Evolutionary conservation across 1,140 invertebrate genomes (phyloP).

Genomic region (Cataglyphis hispanica): DNA sequence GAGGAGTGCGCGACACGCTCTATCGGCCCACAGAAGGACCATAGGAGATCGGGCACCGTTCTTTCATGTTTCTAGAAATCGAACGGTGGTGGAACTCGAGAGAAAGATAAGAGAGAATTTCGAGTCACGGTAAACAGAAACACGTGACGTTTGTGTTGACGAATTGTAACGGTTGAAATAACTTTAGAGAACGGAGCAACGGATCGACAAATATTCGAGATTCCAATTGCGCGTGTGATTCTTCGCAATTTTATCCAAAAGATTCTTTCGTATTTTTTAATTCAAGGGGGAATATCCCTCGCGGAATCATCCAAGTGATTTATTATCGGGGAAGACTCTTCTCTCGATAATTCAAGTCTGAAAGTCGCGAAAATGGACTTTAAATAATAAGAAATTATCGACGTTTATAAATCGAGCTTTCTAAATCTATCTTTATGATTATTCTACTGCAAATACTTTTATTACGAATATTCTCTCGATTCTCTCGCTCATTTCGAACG

Average conservation of each 20-base stretch:
- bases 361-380: constrained; percentile 39
- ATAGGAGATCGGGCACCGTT: not conserved
- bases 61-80: constrained; percentile 14
- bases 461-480: constrained; percentile 4
- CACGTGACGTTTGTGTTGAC: constrained; percentile 13
- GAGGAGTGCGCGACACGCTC: constrained; percentile 58
- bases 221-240: not conserved
- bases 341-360: not conserved
- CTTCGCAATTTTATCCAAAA: no score
- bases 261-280: no score
- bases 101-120: not conserved
- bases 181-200: not conserved
- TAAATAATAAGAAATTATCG: constrained; percentile 11
- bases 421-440: not conserved
- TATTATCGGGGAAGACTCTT: not conserved
- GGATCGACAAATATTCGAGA: not conserved
- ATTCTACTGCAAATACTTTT: not conserved
- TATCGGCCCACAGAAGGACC: not conserved
- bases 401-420: not conserved
- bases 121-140: constrained; percentile 12
- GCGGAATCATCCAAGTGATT: no score
- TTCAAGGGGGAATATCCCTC: no score
- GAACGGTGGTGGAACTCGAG: not conserved
- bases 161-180: not conserved
- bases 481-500: constrained; percentile 3